Base-by-base conservation (phyloP, 2,888 invertebrate species). In the Lamproptera curius region DNA sequence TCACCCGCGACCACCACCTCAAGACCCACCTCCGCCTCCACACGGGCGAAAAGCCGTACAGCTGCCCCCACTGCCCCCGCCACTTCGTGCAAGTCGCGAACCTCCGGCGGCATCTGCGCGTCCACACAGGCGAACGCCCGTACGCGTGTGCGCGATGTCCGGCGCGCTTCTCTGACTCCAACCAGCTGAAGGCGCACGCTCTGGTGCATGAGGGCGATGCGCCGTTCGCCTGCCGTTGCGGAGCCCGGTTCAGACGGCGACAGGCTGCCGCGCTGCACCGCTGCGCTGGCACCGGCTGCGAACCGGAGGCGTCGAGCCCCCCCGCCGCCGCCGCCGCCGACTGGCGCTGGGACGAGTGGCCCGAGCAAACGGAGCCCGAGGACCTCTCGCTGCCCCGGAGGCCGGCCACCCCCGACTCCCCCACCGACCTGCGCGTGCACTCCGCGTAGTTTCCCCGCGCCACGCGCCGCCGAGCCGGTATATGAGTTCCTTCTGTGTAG, bases 71-170 rank as follows among this genome's bases (percentile, higher is more conserved):
- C 75, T 97, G 97, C 82, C 96, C 97, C 56, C 91, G 96, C 1
- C 95, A 96, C 70, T 97, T 97, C 76, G 97, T 97, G 28, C 97
- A 97, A 78, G 97, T 97, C 31, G 97, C 97, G 10, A 97, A 97
- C 74, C 89, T 97, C 28, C 89, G 97, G 4, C 91, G 97, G 6
- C 97, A 97, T 67, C 86, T 96, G 33, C 91, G 97, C 43, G 97
- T 97, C 0, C 97, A 97, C 76, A 97, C 97, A 0, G 97, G 97
- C 1, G 97, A 97, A 76, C 90, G 95, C 13, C 97, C 97, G 0
- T 97, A 96, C 77, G 92, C 93, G 9, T 97, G 97, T 77, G 93
- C 95, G 55, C 89, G 94, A 50, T 97, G 97, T 77, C 90, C 93
- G 5, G 93, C 95, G 28, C 92, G 93, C 57, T 97, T 97, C 82